Evolutionary conservation across 1,140 invertebrate species (phyloP).

Genomic region (Temnothorax curvispinosus): DNA sequence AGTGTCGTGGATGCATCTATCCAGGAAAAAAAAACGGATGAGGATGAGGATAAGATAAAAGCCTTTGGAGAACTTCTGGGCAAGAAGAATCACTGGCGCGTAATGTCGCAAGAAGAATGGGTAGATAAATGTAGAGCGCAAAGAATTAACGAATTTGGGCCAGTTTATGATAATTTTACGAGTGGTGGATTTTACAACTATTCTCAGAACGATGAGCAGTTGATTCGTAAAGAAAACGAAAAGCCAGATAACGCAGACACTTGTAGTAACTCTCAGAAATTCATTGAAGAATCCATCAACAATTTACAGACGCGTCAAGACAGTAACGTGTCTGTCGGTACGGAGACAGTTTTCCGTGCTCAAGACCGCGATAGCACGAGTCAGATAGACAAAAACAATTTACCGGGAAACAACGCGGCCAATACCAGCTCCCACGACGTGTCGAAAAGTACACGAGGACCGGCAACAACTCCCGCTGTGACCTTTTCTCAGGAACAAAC

Average conservation of each 20-base stretch:
- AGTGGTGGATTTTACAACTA: slow-evolving; percentile 62
- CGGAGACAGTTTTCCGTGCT: slow-evolving; percentile 7
- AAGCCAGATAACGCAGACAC: not conserved
- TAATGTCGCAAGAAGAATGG: slow-evolving; percentile 93
- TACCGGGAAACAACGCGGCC: slow-evolving; percentile 39
- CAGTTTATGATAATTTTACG: slow-evolving; percentile 81
- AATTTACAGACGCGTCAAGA: slow-evolving; percentile 1
- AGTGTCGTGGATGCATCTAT: slow-evolving; percentile 72
- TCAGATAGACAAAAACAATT: slow-evolving; percentile 67
- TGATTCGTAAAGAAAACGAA: slow-evolving; percentile 1
- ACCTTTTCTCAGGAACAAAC: slow-evolving; percentile 24
- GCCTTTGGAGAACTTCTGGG: slow-evolving; percentile 81
- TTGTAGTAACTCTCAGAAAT: not conserved
- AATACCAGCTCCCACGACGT: not conserved
- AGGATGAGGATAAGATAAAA: slow-evolving; percentile 80
- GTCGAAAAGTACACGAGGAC: not conserved
- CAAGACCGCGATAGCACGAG: not conserved
- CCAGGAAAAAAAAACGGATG: slow-evolving; percentile 64
- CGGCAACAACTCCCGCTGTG: not conserved
- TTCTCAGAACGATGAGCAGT: not conserved
- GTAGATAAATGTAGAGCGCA: slow-evolving; percentile 90
- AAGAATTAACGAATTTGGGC: slow-evolving; percentile 90
- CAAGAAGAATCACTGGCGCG: slow-evolving; percentile 80
- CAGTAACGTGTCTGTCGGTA: not conserved
- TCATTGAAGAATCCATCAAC: slow-evolving; percentile 2